Conservation (phyloP, 2,797 vertebrate species). For the Bradypodion ventrale region DNA sequence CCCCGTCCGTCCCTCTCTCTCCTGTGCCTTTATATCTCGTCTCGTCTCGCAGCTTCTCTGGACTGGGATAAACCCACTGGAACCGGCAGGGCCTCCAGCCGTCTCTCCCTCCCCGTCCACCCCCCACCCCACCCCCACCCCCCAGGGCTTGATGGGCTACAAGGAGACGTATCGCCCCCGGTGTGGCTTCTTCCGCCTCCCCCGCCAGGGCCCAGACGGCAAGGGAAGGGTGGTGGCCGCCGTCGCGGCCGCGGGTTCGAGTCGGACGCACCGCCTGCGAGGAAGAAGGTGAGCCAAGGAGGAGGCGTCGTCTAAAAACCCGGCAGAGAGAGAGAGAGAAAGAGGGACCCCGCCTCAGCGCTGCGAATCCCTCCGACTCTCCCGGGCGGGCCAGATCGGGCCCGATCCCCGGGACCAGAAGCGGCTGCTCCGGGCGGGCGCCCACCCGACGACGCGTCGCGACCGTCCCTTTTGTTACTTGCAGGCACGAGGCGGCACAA, state of each 20-base stretch:
- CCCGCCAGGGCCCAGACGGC: not conserved
- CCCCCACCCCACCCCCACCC: not conserved
- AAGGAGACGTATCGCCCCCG: slow-evolving; percentile 48
- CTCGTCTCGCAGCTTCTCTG: slow-evolving; percentile 81
- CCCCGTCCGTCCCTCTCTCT: not conserved
- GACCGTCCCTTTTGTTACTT: slow-evolving; percentile 77
- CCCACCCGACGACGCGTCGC: too few relatives aligned
- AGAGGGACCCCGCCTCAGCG: too few relatives aligned
- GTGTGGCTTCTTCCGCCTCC: slow-evolving; percentile 39
- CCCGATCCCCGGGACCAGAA: slow-evolving; percentile 30
- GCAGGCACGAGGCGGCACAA: slow-evolving; percentile 12
- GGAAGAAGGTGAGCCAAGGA: slow-evolving; percentile 35
- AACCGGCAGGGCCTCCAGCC: slow-evolving; percentile 73
- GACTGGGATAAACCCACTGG: slow-evolving; percentile 75
- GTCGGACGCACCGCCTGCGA: slow-evolving; percentile 45
- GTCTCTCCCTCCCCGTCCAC: slow-evolving; percentile 29
- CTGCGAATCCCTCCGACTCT: slow-evolving; percentile 32
- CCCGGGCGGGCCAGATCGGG: slow-evolving; percentile 50
- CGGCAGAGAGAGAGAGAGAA: not conserved
- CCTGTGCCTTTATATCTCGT: slow-evolving; percentile 82
- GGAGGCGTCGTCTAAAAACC: slow-evolving; percentile 69
- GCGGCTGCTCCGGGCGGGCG: slow-evolving; percentile 51
- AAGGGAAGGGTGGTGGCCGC: slow-evolving; percentile 1
- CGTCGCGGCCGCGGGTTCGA: slow-evolving; percentile 47
- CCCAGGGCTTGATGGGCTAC: slow-evolving; percentile 60